These are phyloP conservation scores for Anticlea derivata DNA, from an alignment of 2,888 invertebrate genomes.

Conservation along the genomic window DNA sequence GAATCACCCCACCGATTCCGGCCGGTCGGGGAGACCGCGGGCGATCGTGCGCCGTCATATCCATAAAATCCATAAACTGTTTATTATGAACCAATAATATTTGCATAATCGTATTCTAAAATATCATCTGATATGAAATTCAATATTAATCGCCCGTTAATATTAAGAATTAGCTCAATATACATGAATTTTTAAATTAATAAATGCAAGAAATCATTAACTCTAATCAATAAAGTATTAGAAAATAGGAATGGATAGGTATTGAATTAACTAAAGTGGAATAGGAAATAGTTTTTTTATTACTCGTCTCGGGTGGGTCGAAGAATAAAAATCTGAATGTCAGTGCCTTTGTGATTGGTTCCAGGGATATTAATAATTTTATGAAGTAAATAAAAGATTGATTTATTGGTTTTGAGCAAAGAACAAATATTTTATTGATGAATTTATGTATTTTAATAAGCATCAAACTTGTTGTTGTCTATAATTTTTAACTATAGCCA, in stretches of 20 bases:
- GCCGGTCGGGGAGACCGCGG: constrained; percentile 23
- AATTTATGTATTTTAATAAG: constrained; percentile 17
- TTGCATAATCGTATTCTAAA: constrained; percentile 79
- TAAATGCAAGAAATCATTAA: constrained; percentile 64
- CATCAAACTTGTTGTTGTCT: neutral
- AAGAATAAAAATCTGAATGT: constrained; percentile 41
- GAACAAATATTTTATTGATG: constrained; percentile 18
- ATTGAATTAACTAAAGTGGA: constrained; percentile 54
- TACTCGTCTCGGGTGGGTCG: constrained; percentile 39
- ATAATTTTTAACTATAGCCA: neutral
- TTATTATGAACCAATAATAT: constrained; percentile 81
- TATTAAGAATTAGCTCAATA: constrained; percentile 73
- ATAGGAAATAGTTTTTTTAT: constrained; percentile 59
- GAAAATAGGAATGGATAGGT: constrained; percentile 48
- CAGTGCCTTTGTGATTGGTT: constrained; percentile 24
- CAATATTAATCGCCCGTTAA: constrained; percentile 76
- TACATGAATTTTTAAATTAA: constrained; percentile 62
- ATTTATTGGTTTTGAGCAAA: constrained; percentile 26
- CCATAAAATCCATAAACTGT: constrained; percentile 74
- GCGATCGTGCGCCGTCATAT: constrained; percentile 52
- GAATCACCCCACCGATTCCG: neutral
- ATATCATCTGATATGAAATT: constrained; percentile 72
- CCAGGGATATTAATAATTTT: constrained; percentile 26
- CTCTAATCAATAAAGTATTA: constrained; percentile 65
- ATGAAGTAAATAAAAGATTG: constrained; percentile 26